Evolutionary conservation across 2,113 vertebrate species (phyloP).

Genomic region (Pseudorasbora parva): DNA sequence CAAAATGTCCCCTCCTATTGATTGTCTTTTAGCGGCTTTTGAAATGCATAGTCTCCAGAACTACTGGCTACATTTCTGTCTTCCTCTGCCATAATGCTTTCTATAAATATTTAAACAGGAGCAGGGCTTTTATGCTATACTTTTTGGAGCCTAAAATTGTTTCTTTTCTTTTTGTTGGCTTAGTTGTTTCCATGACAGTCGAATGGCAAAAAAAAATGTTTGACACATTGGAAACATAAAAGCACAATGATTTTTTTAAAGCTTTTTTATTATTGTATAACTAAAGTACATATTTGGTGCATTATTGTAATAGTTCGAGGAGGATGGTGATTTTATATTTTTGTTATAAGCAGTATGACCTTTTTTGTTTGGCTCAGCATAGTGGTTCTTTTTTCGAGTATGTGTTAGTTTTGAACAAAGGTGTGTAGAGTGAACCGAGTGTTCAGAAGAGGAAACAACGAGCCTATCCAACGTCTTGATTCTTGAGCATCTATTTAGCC

Average conservation of each 20-base stretch:
- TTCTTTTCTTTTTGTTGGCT: not conserved
- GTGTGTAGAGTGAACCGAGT: not conserved
- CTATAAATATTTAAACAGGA: conserved; percentile 48
- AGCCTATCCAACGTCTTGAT: not conserved
- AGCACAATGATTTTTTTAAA: not conserved
- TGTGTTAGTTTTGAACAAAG: conserved; percentile 1
- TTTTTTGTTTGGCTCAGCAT: conserved; percentile 9
- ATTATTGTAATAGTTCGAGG: not conserved
- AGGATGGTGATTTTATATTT: not conserved
- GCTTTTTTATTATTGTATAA: not conserved
- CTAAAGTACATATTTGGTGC: not conserved
- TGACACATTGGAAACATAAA: not conserved
- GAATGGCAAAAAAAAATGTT: not conserved
- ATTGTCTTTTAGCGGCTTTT: conserved; percentile 21
- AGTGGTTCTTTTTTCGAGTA: conserved; percentile 11
- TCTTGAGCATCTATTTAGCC: not conserved
- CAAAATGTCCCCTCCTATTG: not conserved
- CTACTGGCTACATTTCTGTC: conserved; percentile 32
- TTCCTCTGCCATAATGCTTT: conserved; percentile 10
- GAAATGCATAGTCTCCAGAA: conserved; percentile 25
- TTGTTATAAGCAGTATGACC: conserved; percentile 2
- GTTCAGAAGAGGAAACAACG: not conserved
- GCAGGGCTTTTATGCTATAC: conserved; percentile 4
- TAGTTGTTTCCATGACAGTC: not conserved
- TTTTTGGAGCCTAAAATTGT: not conserved